Conservation (phyloP, 2,113 vertebrate genomes). For the Amia ocellicauda region DNA sequence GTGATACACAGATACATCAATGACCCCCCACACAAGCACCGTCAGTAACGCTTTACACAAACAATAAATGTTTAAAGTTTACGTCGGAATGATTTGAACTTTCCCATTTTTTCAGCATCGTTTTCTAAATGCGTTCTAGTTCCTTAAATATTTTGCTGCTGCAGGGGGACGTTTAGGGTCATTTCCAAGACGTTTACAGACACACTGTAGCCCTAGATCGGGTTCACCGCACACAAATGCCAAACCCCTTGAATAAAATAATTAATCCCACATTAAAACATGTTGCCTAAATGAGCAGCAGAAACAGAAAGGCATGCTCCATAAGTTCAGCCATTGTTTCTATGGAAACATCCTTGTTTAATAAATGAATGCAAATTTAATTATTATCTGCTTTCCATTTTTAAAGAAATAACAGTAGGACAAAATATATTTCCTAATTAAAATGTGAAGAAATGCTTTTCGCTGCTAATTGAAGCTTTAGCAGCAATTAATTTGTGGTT, state of each 20-base stretch:
- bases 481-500: background rate
- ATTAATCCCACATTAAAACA: too few relatives aligned
- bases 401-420: background rate
- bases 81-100: too few relatives aligned
- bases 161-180: too few relatives aligned
- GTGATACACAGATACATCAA: background rate
- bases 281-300: background rate
- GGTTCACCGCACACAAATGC: too few relatives aligned
- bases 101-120: too few relatives aligned
- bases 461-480: background rate
- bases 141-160: too few relatives aligned
- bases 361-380: conserved; percentile 1
- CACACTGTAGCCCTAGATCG: too few relatives aligned
- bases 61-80: too few relatives aligned
- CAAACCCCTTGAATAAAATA: too few relatives aligned
- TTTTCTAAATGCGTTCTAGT: too few relatives aligned
- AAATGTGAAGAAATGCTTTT: background rate
- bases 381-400: background rate
- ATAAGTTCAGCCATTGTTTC: background rate
- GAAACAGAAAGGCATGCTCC: background rate
- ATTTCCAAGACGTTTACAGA: too few relatives aligned
- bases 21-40: background rate
- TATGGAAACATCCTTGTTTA: conserved; percentile 2
- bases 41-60: too few relatives aligned
- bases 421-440: conserved; percentile 1